phyloP scores from a whole-genome alignment of 2,113 vertebrate species.

The Colaptes auratus region DNA sequence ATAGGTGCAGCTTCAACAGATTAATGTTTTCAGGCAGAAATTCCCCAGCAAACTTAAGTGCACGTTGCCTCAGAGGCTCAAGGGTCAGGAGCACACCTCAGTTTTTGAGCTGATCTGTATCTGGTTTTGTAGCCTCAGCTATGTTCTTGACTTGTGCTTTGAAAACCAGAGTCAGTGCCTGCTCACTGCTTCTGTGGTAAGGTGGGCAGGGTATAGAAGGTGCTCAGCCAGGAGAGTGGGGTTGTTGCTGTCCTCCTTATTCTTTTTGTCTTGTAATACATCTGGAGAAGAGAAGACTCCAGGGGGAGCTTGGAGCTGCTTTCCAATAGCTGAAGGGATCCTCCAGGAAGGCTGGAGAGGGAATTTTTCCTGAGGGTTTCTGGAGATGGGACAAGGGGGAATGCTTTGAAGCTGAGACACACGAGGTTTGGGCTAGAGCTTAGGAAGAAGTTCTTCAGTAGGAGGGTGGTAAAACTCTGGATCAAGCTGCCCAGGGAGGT shows the following conservation, averaged over 20 bases:
- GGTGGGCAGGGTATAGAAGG: background rate
- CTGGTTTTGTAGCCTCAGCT: background rate
- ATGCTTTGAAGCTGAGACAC: too few relatives aligned
- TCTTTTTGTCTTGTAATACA: background rate
- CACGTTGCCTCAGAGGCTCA: background rate
- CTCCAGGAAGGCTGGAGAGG: too few relatives aligned
- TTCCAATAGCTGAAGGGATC: too few relatives aligned
- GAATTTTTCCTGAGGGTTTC: too few relatives aligned
- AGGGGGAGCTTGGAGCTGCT: too few relatives aligned
- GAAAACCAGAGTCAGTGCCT: background rate
- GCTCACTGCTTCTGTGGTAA: background rate
- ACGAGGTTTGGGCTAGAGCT: too few relatives aligned
- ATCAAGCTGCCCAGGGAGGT: too few relatives aligned
- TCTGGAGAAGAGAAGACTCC: too few relatives aligned
- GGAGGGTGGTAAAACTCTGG: too few relatives aligned
- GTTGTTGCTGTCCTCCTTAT: background rate
- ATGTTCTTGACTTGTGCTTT: background rate
- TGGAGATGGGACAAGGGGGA: too few relatives aligned
- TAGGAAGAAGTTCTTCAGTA: too few relatives aligned
- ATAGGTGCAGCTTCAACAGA: background rate
- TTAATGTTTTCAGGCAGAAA: background rate
- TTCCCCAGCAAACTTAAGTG: background rate
- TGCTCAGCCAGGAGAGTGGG: too few relatives aligned
- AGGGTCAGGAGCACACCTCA: rapidly evolving
- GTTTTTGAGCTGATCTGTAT: background rate